Conservation (phyloP, 1,140 invertebrate genomes). For the Triops cancriformis region DNA sequence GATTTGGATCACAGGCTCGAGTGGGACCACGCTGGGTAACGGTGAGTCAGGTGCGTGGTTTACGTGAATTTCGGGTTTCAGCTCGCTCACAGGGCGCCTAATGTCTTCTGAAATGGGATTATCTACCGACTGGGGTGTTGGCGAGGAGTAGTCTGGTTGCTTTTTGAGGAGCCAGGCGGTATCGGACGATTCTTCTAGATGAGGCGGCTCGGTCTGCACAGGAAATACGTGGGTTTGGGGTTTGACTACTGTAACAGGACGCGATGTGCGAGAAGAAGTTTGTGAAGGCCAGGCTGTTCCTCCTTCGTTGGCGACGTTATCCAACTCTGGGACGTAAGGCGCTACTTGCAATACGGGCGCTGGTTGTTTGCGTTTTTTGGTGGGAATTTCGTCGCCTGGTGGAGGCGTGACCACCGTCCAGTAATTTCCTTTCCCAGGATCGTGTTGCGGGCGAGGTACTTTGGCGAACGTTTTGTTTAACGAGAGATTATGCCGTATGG, state of each 20-base stretch:
- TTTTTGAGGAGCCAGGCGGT: neutral
- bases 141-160: neutral
- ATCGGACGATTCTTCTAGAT: neutral
- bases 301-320: neutral
- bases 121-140: neutral
- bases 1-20: neutral
- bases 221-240: neutral
- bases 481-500: conserved; percentile 46
- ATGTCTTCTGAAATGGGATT: neutral
- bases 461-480: conserved; percentile 55
- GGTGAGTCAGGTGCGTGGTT: neutral
- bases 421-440: conserved; percentile 55
- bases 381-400: neutral
- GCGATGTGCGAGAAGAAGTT: neutral
- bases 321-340: neutral
- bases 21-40: neutral
- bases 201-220: neutral
- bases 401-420: conserved; percentile 50
- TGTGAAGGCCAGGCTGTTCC: neutral
- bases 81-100: neutral
- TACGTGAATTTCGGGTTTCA: neutral
- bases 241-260: neutral
- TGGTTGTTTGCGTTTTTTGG: neutral
- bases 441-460: conserved; percentile 52
- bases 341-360: neutral